phyloP scores from a whole-genome alignment of 2,888 invertebrate genomes.

The Synergus gifuensis region DNA sequence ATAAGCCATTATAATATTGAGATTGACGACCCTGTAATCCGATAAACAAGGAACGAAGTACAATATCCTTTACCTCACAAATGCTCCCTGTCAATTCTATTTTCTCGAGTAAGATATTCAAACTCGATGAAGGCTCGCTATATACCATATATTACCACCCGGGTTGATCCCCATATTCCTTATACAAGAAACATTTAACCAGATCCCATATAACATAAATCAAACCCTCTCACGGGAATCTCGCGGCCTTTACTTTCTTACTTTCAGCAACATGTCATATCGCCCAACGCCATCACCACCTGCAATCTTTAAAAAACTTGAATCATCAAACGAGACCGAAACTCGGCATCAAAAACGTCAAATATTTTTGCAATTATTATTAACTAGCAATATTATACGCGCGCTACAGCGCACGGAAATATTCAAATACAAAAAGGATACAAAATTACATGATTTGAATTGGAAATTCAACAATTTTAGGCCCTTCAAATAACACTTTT shows the following conservation, averaged over 20 bases:
- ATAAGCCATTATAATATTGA: conserved; percentile 6
- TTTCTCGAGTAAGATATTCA: conserved; percentile 27
- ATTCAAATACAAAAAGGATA: too few species aligned
- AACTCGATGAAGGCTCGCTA: conserved; percentile 30
- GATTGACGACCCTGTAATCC: not conserved
- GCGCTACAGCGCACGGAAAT: too few species aligned
- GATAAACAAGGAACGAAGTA: not conserved
- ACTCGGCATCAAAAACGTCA: not conserved
- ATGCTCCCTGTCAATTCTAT: conserved; percentile 11
- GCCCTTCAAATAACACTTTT: too few species aligned
- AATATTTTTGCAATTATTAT: not conserved
- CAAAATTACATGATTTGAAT: too few species aligned
- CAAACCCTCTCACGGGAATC: conserved; percentile 21
- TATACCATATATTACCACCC: conserved; percentile 39
- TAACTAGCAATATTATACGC: not conserved
- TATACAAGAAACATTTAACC: conserved; percentile 36
- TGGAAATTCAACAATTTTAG: too few species aligned
- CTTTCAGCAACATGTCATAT: conserved; percentile 27
- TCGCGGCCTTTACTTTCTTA: conserved; percentile 28
- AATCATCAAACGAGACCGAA: conserved; percentile 42
- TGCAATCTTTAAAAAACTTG: conserved; percentile 14
- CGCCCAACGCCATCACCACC: conserved; percentile 26
- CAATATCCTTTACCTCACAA: conserved; percentile 18
- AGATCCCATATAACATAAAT: conserved; percentile 35
- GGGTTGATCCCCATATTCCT: conserved; percentile 31